These are phyloP conservation scores for Alloplasta piceator DNA, from an alignment of 2,888 invertebrate genomes.

Conservation along the genomic window DNA sequence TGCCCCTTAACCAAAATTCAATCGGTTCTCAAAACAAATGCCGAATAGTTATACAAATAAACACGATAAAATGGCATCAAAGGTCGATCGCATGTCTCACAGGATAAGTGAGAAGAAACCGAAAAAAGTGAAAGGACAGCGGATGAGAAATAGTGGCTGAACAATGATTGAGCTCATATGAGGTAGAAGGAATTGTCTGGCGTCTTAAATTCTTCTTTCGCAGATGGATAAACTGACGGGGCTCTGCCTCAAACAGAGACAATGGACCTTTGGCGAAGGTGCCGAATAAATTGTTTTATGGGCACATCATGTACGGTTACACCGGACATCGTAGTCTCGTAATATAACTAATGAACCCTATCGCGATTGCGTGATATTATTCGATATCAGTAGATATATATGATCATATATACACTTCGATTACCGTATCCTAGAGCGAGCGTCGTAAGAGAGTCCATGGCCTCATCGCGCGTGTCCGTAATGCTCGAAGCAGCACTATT, in stretches of 20 bases:
- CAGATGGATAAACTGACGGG: constrained; percentile 68
- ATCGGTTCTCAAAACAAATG: no score
- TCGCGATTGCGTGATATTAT: constrained; percentile 56
- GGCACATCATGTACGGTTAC: constrained; percentile 39
- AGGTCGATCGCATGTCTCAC: no score
- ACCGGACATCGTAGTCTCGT: constrained; percentile 4
- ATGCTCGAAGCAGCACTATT: constrained; percentile 64
- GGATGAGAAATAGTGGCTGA: no score
- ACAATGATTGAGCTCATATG: no score
- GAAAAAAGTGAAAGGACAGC: no score
- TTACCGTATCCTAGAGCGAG: constrained; percentile 54
- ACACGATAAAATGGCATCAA: no score
- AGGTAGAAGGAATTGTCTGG: constrained; percentile 13
- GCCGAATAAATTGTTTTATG: constrained; percentile 78
- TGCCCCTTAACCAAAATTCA: no score
- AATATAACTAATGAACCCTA: constrained; percentile 34
- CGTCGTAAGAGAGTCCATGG: constrained; percentile 49
- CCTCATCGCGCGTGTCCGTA: constrained; percentile 51
- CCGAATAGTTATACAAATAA: no score
- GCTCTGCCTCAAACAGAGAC: constrained; percentile 74
- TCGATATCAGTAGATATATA: constrained; percentile 48
- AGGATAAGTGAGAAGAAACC: no score
- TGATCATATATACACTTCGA: constrained; percentile 37
- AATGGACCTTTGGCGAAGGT: constrained; percentile 76
- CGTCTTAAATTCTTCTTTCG: constrained; percentile 22